Conservation (phyloP, 1,140 invertebrate species). For the Pseudachorutes palmiensis region DNA sequence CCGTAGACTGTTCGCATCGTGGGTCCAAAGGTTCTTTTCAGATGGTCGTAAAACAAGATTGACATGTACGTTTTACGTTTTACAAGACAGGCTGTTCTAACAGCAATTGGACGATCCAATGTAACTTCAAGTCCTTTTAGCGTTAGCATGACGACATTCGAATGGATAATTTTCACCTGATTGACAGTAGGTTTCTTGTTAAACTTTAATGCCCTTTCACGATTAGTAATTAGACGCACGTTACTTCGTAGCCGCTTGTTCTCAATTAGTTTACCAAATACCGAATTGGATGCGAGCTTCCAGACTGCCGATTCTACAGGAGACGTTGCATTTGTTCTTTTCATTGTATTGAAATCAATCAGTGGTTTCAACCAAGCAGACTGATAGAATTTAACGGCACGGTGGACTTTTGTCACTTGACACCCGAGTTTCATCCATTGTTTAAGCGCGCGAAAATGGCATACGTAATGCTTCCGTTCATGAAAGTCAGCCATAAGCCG, state of each 20-base stretch:
- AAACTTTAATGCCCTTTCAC: background rate
- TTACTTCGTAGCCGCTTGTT: slow-evolving; percentile 34
- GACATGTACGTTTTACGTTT: slow-evolving; percentile 17
- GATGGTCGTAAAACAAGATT: slow-evolving; percentile 12
- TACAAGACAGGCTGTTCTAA: slow-evolving; percentile 5
- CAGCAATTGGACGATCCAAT: slow-evolving; percentile 17
- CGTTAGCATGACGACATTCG: background rate
- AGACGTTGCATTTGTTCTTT: slow-evolving; percentile 41
- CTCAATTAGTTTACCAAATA: slow-evolving; percentile 38
- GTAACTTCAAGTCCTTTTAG: slow-evolving; percentile 7
- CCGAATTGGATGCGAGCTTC: slow-evolving; percentile 41
- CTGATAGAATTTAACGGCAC: slow-evolving; percentile 18
- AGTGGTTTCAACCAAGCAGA: slow-evolving; percentile 5
- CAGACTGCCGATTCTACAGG: slow-evolving; percentile 46
- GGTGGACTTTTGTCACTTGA: slow-evolving; percentile 1
- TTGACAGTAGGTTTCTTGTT: slow-evolving; percentile 12
- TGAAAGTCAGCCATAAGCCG: slow-evolving; percentile 15
- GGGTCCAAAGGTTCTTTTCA: background rate
- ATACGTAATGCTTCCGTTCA: slow-evolving; percentile 8
- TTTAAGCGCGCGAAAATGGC: slow-evolving; percentile 16
- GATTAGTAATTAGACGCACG: background rate
- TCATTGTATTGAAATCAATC: slow-evolving; percentile 20
- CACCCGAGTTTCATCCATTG: slow-evolving; percentile 7
- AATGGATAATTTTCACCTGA: background rate
- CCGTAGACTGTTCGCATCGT: background rate